Evolutionary conservation across 1,140 invertebrate species (phyloP).

Genomic region (Geopemphigus sp.): DNA sequence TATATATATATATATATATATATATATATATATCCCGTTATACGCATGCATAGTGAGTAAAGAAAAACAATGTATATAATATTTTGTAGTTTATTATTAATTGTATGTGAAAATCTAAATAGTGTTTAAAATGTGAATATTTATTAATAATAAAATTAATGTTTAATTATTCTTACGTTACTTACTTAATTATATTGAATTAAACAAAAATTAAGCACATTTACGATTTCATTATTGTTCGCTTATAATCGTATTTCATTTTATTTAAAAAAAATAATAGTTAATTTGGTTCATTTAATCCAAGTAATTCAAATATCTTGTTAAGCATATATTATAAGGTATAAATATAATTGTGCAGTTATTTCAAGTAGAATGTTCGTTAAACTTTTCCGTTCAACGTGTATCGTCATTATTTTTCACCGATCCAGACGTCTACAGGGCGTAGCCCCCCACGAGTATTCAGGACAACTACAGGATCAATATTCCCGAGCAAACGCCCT

Average conservation of each 20-base stretch:
- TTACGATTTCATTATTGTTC: background rate
- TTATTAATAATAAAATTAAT: too few species aligned
- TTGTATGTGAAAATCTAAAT: too few species aligned
- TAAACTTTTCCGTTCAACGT: conserved; percentile 13
- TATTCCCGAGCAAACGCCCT: conserved; percentile 47
- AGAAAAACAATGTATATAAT: too few species aligned
- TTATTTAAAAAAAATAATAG: conserved; percentile 2
- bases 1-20: too few species aligned
- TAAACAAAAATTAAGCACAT: too few species aligned
- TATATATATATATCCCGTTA: too few species aligned
- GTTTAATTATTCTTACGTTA: too few species aligned
- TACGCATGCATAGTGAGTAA: too few species aligned
- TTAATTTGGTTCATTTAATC: background rate
- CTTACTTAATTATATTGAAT: too few species aligned
- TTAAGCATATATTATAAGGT: background rate
- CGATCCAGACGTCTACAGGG: conserved; percentile 39
- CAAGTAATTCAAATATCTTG: background rate
- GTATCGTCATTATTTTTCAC: conserved; percentile 6
- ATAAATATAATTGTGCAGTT: background rate
- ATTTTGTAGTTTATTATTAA: too few species aligned
- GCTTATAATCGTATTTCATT: background rate
- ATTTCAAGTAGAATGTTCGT: background rate
- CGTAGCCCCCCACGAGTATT: conserved; percentile 41
- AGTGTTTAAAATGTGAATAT: too few species aligned
- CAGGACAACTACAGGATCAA: conserved; percentile 35